Conservation (phyloP, 1,140 invertebrate genomes). For the Leptinotarsa texana region DNA sequence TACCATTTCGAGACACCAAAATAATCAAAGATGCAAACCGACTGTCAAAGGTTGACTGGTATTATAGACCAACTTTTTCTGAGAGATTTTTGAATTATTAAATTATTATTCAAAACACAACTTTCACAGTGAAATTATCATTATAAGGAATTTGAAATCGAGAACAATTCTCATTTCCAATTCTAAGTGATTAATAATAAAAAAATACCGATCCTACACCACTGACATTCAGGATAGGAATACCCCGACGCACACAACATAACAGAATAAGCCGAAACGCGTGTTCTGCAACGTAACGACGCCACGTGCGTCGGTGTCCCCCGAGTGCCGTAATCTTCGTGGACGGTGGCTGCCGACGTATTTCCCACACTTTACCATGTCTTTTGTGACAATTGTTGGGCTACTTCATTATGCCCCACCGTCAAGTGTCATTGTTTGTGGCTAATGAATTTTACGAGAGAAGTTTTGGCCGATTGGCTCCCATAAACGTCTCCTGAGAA, state of each 20-base stretch:
- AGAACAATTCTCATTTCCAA: too few relatives aligned
- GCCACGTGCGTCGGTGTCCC: slow-evolving; percentile 42
- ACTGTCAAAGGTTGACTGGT: too few relatives aligned
- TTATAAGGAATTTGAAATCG: too few relatives aligned
- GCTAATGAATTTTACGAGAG: slow-evolving; percentile 17
- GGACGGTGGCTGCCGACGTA: slow-evolving; percentile 38
- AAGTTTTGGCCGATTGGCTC: slow-evolving; percentile 5
- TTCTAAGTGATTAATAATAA: neutral
- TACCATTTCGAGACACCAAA: too few relatives aligned
- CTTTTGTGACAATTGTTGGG: slow-evolving; percentile 29
- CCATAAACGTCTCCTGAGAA: neutral
- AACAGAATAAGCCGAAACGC: slow-evolving; percentile 38
- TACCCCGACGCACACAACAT: slow-evolving; percentile 6
- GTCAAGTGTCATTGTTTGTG: slow-evolving; percentile 12
- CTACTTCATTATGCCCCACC: slow-evolving; percentile 34
- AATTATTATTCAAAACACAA: too few relatives aligned
- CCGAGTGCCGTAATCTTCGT: slow-evolving; percentile 49
- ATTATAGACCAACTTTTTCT: too few relatives aligned
- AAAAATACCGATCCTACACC: neutral
- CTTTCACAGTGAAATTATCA: too few relatives aligned
- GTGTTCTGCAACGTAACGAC: slow-evolving; percentile 33
- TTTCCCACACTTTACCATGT: slow-evolving; percentile 45
- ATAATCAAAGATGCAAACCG: too few relatives aligned
- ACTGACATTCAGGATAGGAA: neutral
- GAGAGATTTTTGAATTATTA: too few relatives aligned